These are phyloP conservation scores for Hypsopygia costalis DNA, from an alignment of 2,888 invertebrate genomes.

Conservation along the genomic window DNA sequence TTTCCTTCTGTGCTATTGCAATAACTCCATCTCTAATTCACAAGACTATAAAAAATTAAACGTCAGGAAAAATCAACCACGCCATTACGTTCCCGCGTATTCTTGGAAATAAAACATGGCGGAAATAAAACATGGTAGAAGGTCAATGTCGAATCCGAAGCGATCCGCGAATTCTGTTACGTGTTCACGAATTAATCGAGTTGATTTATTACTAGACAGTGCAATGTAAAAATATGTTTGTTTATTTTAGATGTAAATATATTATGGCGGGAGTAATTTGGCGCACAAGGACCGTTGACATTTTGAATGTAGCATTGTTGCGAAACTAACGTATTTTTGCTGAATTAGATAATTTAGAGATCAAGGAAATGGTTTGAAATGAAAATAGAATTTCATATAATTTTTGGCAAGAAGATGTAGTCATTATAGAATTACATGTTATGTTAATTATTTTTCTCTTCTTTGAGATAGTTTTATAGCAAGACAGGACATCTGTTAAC, in stretches of 20 bases:
- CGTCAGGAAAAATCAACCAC: not conserved
- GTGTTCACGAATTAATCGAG: not conserved
- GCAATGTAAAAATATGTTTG: constrained; percentile 20
- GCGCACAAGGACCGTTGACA: not conserved
- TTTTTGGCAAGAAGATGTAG: too few species aligned
- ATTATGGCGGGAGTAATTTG: not conserved
- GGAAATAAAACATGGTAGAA: not conserved
- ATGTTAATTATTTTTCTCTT: too few species aligned
- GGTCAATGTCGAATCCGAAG: not conserved
- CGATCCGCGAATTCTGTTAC: not conserved
- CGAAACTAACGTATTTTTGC: not conserved
- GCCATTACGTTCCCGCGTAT: not conserved
- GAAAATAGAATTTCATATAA: too few species aligned
- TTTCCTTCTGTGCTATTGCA: too few species aligned
- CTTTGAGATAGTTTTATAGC: too few species aligned
- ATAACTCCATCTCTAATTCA: too few species aligned
- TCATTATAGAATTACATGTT: too few species aligned
- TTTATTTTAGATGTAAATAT: constrained; percentile 9
- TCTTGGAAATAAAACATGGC: not conserved
- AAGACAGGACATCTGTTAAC: too few species aligned
- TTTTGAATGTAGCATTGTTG: not conserved
- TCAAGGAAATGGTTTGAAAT: too few species aligned
- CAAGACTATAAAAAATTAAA: not conserved
- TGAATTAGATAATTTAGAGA: not conserved
- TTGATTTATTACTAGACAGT: constrained; percentile 21